Base-by-base conservation (phyloP, 2,113 vertebrate genomes). In the Hystrix cristata region DNA sequence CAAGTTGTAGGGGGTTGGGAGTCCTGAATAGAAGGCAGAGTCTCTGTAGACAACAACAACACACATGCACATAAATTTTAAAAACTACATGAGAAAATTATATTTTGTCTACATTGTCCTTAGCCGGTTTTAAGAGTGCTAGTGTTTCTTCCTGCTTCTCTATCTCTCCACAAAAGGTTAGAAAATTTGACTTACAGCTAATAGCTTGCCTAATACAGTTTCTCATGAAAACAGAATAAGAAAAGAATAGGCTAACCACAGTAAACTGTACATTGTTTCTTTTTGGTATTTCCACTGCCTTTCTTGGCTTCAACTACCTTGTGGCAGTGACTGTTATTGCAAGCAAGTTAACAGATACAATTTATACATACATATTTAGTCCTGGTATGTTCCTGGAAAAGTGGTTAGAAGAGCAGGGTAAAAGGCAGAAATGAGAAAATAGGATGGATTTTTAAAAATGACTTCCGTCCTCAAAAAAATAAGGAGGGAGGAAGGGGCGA, bases 31-130 rank as follows among this genome's bases (percentile, higher is more conserved):
- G 13, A 19, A 69, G 4, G 46, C 60, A 90, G 18, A 14, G 23
- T 88, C 51, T 96, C 87, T 97, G 76, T 72, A 51, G 71, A 84
- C 43, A 79, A 67, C 81, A 84, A 15, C 82, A n/a, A 53, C 67
- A 72, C 65, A 92, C 27, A 57, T 48, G 59, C 46, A 90, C 55
- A 76, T 48, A 38, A 38, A 38, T 38, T 38, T 43, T 51, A 67
- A 43, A 9, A 18, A 67, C n/a, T 31, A 34, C 3, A 38, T 0
- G 43, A 93, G 21, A 84, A 29, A 87, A 64, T 1, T 87, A 1
- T 10, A 25, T 94, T 88, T 64, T 60, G 46, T 78, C 57, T 71
- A 5, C 59, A 67, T 53, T 27, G 51, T 14, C 43, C 27, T 87
- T 51, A 38, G 25, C 19, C 62, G 13, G 34, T 34, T 34, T 93